phyloP scores from a whole-genome alignment of 1,140 invertebrate genomes.

The Drosophila baimaii region DNA sequence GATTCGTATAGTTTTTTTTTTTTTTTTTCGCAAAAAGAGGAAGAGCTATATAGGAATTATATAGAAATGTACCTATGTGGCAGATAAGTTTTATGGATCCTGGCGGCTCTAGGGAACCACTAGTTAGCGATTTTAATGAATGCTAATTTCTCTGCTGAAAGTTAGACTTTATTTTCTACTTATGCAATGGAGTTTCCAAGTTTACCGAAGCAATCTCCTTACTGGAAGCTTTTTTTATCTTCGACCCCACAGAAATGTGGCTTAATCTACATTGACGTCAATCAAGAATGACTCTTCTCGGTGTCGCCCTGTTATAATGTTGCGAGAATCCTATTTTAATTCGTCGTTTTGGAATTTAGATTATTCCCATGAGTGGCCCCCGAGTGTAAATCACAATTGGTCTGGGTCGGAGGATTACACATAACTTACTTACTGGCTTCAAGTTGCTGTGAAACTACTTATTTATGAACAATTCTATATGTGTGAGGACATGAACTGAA shows the following conservation, averaged over 20 bases:
- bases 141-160: background rate
- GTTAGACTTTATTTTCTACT: background rate
- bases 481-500: background rate
- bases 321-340: constrained; percentile 3
- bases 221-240: constrained; percentile 1
- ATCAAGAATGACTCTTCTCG: background rate
- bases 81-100: constrained; percentile 29
- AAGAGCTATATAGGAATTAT: constrained; percentile 23
- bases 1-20: constrained; percentile 10
- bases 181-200: background rate
- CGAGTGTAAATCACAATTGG: constrained; percentile 8
- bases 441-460: constrained; percentile 16
- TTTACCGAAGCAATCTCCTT: constrained; percentile 4
- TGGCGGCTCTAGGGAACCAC: background rate
- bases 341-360: constrained; percentile 3
- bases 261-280: constrained; percentile 10
- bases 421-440: constrained; percentile 30
- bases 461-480: constrained; percentile 20
- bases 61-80: constrained; percentile 9
- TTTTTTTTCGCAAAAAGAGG: constrained; percentile 46
- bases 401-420: background rate
- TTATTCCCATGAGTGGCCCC: background rate
- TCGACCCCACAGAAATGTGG: constrained; percentile 1
- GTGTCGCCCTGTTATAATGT: background rate
- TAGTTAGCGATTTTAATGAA: constrained; percentile 14